Conservation (phyloP, 2,113 vertebrate species). For the Ceratotherium simum region DNA sequence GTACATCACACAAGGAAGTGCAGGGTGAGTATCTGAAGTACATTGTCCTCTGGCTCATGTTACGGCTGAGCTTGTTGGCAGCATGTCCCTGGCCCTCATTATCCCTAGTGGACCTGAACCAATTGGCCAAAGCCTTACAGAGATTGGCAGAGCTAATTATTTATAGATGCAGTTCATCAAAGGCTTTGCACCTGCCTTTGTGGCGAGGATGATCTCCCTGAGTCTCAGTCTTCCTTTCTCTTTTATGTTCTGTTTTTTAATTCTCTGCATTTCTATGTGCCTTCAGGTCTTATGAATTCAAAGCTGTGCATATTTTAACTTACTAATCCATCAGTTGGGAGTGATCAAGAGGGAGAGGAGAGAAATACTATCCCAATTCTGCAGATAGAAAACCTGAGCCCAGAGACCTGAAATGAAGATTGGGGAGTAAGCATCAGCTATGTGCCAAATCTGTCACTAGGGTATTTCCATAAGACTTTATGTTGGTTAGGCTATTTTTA, state of each 20-base stretch:
- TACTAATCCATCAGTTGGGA: not conserved
- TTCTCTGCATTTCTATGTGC: slow-evolving; percentile 48
- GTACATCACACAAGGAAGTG: not conserved
- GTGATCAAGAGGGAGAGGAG: not conserved
- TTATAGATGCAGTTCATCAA: slow-evolving; percentile 54
- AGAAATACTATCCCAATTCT: not conserved
- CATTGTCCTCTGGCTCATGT: not conserved
- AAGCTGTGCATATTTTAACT: slow-evolving; percentile 37
- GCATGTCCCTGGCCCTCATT: not conserved
- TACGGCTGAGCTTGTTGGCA: not conserved
- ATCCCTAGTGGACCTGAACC: not conserved
- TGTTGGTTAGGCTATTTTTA: not conserved
- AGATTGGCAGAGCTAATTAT: slow-evolving; percentile 47
- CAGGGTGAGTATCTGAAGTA: not conserved
- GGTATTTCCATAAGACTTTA: not conserved
- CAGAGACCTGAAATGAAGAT: not conserved
- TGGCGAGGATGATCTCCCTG: slow-evolving; percentile 28
- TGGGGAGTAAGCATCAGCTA: not conserved
- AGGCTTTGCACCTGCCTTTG: slow-evolving; percentile 27
- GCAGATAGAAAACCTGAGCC: not conserved
- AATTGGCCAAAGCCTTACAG: not conserved
- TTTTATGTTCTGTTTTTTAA: slow-evolving; percentile 61
- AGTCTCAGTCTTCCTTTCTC: slow-evolving; percentile 28
- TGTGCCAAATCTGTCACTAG: not conserved
- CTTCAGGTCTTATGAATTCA: slow-evolving; percentile 54